Conservation (phyloP, 2,888 invertebrate genomes). For the Netelia inedita region DNA sequence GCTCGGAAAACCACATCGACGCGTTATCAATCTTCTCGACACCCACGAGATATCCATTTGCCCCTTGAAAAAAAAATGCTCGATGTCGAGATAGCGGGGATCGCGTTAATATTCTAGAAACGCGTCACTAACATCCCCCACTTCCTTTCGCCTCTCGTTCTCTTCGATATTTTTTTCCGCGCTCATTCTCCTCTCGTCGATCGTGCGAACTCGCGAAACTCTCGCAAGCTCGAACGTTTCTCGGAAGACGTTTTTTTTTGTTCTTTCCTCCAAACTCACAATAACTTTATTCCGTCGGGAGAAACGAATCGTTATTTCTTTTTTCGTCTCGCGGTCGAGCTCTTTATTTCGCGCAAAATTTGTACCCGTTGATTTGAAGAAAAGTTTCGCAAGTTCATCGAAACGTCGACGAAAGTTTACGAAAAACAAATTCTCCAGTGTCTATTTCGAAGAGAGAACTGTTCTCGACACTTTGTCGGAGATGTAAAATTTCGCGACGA, state of each 20-base stretch:
- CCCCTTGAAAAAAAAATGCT: slow-evolving; percentile 33
- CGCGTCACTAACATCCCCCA: background rate
- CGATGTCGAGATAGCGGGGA: slow-evolving; percentile 25
- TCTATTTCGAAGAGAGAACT: no score
- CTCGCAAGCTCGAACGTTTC: slow-evolving; percentile 26
- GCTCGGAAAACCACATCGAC: background rate
- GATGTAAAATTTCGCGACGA: no score
- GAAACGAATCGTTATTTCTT: slow-evolving; percentile 1
- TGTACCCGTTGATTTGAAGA: background rate
- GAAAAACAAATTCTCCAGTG: no score
- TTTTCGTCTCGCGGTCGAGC: background rate
- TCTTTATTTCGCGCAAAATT: background rate
- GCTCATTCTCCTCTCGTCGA: slow-evolving; percentile 22
- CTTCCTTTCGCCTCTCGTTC: background rate
- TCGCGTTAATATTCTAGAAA: slow-evolving; percentile 49
- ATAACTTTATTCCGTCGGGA: background rate
- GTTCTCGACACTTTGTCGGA: no score
- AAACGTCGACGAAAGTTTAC: no score
- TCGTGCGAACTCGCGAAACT: slow-evolving; percentile 20
- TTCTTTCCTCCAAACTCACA: slow-evolving; percentile 14
- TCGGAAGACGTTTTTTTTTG: background rate
- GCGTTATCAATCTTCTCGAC: slow-evolving; percentile 3
- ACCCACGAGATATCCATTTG: slow-evolving; percentile 7
- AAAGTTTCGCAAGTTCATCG: background rate
- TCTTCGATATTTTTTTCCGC: background rate